Evolutionary conservation across 2,113 vertebrate species (phyloP).

Genomic region (Micromys minutus): DNA sequence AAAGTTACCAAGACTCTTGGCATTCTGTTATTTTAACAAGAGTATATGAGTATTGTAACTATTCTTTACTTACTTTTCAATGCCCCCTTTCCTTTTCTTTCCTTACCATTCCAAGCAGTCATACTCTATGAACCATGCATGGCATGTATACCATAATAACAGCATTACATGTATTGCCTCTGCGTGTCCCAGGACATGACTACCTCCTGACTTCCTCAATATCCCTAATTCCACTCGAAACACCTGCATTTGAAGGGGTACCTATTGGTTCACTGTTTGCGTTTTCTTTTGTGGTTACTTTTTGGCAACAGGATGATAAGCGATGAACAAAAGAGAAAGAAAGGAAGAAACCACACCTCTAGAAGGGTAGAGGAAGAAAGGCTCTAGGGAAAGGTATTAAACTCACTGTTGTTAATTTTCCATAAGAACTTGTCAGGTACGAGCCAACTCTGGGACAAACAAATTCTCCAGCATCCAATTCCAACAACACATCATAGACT

Average conservation of each 20-base stretch:
- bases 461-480: slow-evolving; percentile 72
- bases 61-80: not conserved
- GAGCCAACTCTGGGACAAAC: slow-evolving; percentile 65
- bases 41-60: not conserved
- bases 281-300: not conserved
- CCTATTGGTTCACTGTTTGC: not conserved
- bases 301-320: not conserved
- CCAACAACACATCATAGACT: slow-evolving; percentile 75
- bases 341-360: slow-evolving; percentile 54
- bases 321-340: not conserved
- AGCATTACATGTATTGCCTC: not conserved
- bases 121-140: not conserved
- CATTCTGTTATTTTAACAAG: not conserved
- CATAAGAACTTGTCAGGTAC: slow-evolving; percentile 66
- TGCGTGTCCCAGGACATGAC: not conserved
- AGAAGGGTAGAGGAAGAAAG: not conserved
- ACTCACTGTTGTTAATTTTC: slow-evolving; percentile 76
- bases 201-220: not conserved
- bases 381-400: slow-evolving; percentile 63
- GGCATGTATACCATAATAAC: not conserved
- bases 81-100: not conserved
- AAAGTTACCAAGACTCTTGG: not conserved
- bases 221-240: not conserved
- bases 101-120: not conserved
- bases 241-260: not conserved